Conservation (phyloP, 1,140 invertebrate genomes). For the Ephestia elutella region DNA sequence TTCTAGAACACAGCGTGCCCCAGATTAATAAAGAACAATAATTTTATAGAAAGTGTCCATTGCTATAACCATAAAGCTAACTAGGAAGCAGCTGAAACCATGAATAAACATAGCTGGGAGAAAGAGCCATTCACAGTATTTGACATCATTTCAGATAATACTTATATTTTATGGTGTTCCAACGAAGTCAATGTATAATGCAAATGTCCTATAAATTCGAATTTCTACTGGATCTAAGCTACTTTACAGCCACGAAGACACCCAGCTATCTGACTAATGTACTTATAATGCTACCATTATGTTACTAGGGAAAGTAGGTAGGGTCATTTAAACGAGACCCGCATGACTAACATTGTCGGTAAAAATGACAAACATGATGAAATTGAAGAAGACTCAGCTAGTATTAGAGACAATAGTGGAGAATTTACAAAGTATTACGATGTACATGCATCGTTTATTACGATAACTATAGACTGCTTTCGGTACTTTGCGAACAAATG, state of each 20-base stretch:
- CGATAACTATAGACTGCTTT: background rate
- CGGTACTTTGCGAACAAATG: background rate
- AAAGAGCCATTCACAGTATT: background rate
- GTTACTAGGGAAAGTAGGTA: slow-evolving; percentile 45
- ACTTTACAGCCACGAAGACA: slow-evolving; percentile 32
- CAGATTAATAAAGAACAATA: slow-evolving; percentile 2
- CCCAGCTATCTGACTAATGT: slow-evolving; percentile 51
- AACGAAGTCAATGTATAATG: slow-evolving; percentile 26
- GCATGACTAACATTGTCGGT: slow-evolving; percentile 22
- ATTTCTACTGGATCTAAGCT: slow-evolving; percentile 24
- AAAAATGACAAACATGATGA: background rate
- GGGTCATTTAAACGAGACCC: slow-evolving; percentile 41
- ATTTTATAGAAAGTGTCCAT: slow-evolving; percentile 1
- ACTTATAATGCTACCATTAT: slow-evolving; percentile 56
- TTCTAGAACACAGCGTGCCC: background rate
- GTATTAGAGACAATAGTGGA: background rate
- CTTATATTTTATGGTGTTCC: slow-evolving; percentile 8
- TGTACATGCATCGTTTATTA: background rate
- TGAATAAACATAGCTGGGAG: background rate
- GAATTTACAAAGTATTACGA: background rate
- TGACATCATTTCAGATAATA: background rate
- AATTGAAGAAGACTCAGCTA: background rate
- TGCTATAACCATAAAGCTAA: background rate
- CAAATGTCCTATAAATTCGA: slow-evolving; percentile 23
- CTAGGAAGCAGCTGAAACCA: background rate